Percentiles rank a stretch among this genome's conserved stretches.
phyloP scores from a whole-genome alignment of 2,797 vertebrate species.

The Sebastes nivosus region DNA sequence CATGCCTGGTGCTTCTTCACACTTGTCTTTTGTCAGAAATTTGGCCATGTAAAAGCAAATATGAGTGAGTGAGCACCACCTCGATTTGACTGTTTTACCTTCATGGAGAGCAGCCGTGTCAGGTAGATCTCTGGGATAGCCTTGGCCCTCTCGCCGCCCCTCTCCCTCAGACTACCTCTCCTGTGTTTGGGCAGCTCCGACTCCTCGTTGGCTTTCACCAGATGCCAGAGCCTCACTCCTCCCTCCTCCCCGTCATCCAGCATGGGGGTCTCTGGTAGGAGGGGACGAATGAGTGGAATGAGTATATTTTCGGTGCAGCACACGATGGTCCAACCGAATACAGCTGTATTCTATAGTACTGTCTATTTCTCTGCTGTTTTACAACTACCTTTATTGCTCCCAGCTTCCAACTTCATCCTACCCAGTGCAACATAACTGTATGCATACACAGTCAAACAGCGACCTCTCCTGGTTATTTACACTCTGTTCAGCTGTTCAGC shows the following conservation, averaged over 20 bases:
- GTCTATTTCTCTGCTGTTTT: not conserved
- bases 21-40: too few relatives aligned
- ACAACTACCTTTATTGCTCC: not conserved
- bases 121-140: slow-evolving; percentile 98
- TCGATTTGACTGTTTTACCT: slow-evolving; percentile 79
- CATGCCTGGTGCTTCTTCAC: too few relatives aligned
- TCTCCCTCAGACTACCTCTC: slow-evolving; percentile 91
- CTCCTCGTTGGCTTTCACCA: slow-evolving; percentile 94
- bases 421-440: not conserved
- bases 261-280: slow-evolving; percentile 91
- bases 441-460: slow-evolving; percentile 13
- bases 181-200: slow-evolving; percentile 92
- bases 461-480: slow-evolving; percentile 27
- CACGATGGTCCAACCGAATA: not conserved
- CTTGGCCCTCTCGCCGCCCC: slow-evolving; percentile 93
- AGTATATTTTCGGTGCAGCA: not conserved
- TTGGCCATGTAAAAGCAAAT: too few relatives aligned
- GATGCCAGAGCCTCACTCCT: slow-evolving; percentile 93
- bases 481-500: not conserved
- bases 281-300: not conserved
- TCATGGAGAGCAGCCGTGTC: slow-evolving; percentile 97
- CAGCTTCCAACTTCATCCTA: not conserved
- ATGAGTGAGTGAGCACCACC: not conserved
- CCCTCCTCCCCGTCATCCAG: slow-evolving; percentile 95
- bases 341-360: not conserved